Percentiles rank a stretch among this genome's conserved stretches.
phyloP scores from a whole-genome alignment of 2,888 invertebrate genomes.

The Tanypteryx hageni region DNA sequence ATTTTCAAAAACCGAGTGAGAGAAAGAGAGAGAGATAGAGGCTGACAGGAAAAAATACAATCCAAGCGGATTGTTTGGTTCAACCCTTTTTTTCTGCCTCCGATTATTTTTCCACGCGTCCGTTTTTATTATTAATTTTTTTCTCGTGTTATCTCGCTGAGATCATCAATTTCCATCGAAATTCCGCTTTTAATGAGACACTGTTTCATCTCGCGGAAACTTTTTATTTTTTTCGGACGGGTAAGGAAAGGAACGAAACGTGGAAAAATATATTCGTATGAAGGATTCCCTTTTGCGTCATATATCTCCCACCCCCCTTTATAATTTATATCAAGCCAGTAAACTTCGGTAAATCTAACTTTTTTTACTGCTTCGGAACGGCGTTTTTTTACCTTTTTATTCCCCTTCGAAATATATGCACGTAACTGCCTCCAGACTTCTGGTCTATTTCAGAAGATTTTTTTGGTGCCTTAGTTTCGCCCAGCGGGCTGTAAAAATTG shows the following conservation, averaged over 20 bases:
- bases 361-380: neutral
- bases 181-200: neutral
- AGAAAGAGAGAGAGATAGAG: neutral
- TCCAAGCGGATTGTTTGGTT: neutral
- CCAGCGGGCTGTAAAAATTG: neutral
- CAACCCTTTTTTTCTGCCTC: neutral
- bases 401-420: neutral
- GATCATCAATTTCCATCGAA: neutral
- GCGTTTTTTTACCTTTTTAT: neutral
- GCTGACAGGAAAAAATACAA: neutral
- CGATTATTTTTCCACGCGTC: neutral
- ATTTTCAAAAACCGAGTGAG: neutral
- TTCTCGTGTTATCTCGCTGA: neutral
- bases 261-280: neutral
- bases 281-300: neutral
- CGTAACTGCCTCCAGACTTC: slow-evolving; percentile 15
- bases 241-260: neutral
- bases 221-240: neutral
- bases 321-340: neutral
- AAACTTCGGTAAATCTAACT: neutral
- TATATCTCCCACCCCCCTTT: neutral
- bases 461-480: neutral
- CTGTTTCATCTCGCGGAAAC: too few species aligned
- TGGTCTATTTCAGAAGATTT: slow-evolving; percentile 3
- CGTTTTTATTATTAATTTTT: neutral